Evolutionary conservation across 2,797 vertebrate species (phyloP).

Genomic region (Fistularia tabacaria): DNA sequence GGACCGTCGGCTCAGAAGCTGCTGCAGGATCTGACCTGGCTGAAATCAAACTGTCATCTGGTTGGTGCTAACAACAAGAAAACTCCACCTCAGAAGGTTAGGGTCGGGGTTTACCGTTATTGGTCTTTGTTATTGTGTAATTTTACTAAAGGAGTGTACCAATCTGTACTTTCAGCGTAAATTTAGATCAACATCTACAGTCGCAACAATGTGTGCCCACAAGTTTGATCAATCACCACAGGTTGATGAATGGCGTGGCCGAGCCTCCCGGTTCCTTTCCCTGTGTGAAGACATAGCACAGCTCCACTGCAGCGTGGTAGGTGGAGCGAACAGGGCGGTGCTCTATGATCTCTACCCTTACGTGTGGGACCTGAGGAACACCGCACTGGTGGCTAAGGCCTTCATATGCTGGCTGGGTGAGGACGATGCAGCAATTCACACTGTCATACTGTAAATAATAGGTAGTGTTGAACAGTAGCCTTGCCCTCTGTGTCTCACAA

Average conservation of each 20-base stretch:
- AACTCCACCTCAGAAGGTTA: constrained; percentile 64
- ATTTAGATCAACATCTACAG: background rate
- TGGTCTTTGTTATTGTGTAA: background rate
- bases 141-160: background rate
- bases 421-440: too few relatives aligned
- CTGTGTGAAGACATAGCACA: constrained; percentile 73
- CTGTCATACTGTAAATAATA: too few relatives aligned
- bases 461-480: too few relatives aligned
- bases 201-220: background rate
- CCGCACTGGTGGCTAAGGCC: constrained; percentile 78
- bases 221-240: constrained; percentile 32
- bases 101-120: background rate
- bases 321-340: constrained; percentile 72
- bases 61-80: constrained; percentile 71
- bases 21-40: constrained; percentile 82
- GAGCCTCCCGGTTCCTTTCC: constrained; percentile 71
- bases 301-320: constrained; percentile 80
- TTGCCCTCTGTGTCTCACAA: too few relatives aligned
- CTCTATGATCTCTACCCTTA: constrained; percentile 88
- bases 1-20: constrained; percentile 75
- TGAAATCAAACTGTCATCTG: constrained; percentile 76
- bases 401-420: constrained; percentile 84
- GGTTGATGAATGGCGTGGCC: constrained; percentile 72
- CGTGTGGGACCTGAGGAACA: constrained; percentile 85
- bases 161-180: background rate